Percentiles rank a stretch among this genome's conserved stretches.
Evolutionary conservation across 2,797 vertebrate species (phyloP).

Genomic region (Anguilla anguilla): DNA sequence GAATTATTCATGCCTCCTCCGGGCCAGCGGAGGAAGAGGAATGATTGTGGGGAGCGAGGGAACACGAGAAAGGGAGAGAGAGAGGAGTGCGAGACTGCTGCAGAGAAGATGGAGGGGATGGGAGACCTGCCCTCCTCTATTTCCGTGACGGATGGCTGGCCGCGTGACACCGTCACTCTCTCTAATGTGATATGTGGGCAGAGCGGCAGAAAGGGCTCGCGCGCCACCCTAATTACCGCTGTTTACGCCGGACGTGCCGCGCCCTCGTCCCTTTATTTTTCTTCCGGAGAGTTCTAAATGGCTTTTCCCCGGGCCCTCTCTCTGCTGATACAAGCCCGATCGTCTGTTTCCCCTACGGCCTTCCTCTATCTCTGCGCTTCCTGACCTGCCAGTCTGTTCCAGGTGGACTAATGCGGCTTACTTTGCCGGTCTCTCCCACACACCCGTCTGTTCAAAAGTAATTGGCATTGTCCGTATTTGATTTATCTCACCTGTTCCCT

Average conservation of each 20-base stretch:
- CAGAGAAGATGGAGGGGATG: not conserved
- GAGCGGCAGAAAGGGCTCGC: constrained; percentile 25
- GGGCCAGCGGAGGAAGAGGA: constrained; percentile 31
- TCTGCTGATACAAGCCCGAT: constrained; percentile 53
- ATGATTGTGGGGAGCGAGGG: not conserved
- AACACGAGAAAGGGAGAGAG: constrained; percentile 16
- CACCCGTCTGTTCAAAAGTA: not conserved
- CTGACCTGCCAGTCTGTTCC: constrained; percentile 63
- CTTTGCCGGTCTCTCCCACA: constrained; percentile 62
- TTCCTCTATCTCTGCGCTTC: constrained; percentile 26
- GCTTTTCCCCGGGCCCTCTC: constrained; percentile 28
- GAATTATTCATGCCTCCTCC: constrained; percentile 52
- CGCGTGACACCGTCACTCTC: constrained; percentile 33
- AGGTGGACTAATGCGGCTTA: constrained; percentile 61
- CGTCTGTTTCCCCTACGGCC: constrained; percentile 58
- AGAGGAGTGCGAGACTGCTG: not conserved
- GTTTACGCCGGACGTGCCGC: constrained; percentile 18
- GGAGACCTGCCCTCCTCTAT: not conserved
- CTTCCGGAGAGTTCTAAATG: constrained; percentile 39
- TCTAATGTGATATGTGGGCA: constrained; percentile 30
- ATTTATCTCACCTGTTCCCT: constrained; percentile 15
- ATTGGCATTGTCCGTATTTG: constrained; percentile 14
- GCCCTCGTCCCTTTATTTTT: not conserved
- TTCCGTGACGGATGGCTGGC: constrained; percentile 21
- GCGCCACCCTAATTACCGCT: constrained; percentile 20